Conservation (phyloP, 2,888 invertebrate genomes). For the Tenthredo livida region DNA sequence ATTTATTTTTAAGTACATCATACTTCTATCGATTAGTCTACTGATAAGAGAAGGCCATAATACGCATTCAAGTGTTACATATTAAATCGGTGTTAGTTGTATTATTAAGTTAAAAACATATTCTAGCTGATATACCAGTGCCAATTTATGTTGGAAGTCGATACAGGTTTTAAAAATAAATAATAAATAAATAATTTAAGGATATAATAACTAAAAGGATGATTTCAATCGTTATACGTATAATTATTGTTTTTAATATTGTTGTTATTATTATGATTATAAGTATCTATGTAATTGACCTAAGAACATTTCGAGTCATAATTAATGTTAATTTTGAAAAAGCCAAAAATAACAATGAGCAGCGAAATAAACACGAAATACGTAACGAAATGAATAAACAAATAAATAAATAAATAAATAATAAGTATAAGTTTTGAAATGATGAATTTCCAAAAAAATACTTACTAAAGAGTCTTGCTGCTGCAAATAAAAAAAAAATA, state of each 20-base stretch:
- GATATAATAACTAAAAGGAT: not conserved
- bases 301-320: slow-evolving; percentile 5
- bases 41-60: slow-evolving; percentile 72
- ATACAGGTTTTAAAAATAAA: slow-evolving; percentile 8
- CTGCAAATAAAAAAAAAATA: slow-evolving; percentile 80
- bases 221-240: not conserved
- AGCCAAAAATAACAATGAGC: slow-evolving; percentile 50
- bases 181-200: not conserved
- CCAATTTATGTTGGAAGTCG: slow-evolving; percentile 16
- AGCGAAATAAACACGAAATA: slow-evolving; percentile 52
- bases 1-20: slow-evolving; percentile 50
- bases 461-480: slow-evolving; percentile 85
- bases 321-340: slow-evolving; percentile 48
- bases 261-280: slow-evolving; percentile 55
- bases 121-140: slow-evolving; percentile 13
- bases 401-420: slow-evolving; percentile 60
- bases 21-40: slow-evolving; percentile 60
- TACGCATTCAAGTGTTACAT: slow-evolving; percentile 54
- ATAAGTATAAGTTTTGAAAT: slow-evolving; percentile 64
- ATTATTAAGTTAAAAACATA: slow-evolving; percentile 17
- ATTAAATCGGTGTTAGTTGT: slow-evolving; percentile 36
- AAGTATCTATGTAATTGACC: not conserved
- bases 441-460: slow-evolving; percentile 75
- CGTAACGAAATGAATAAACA: slow-evolving; percentile 44
- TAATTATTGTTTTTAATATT: slow-evolving; percentile 9